A percentile compares a stretch with the other conserved stretches of the same genome.
Conservation (phyloP, 2,113 vertebrate genomes). For the Daboia siamensis region DNA sequence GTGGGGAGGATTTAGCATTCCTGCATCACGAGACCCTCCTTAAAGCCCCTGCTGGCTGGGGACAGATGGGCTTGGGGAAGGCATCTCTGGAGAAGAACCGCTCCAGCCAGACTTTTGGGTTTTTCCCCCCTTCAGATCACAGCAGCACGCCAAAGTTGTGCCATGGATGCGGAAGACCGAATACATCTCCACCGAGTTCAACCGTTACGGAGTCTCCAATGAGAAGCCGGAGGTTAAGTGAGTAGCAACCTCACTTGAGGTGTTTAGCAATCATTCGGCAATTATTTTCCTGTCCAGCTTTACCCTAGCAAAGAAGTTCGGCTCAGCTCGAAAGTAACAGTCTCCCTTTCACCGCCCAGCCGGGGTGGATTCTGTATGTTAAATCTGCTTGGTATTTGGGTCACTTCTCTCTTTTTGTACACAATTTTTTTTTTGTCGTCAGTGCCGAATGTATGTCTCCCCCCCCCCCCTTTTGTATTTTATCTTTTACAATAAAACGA, state of each 20-base stretch:
- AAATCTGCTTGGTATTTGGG: no score
- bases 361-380: no score
- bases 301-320: rapidly evolving
- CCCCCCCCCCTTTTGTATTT: no score
- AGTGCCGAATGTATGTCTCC: no score
- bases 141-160: slow-evolving; percentile 93
- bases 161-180: slow-evolving; percentile 96
- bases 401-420: no score
- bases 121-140: slow-evolving; percentile 70
- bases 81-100: not conserved
- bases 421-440: no score
- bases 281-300: rapidly evolving
- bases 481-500: no score
- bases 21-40: not conserved
- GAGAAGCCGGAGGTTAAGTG: slow-evolving; percentile 97
- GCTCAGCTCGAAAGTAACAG: no score
- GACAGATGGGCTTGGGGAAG: not conserved
- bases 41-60: not conserved
- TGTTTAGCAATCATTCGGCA: not conserved
- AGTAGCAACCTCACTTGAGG: slow-evolving; percentile 33
- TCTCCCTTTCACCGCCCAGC: no score
- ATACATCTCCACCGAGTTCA: slow-evolving; percentile 95
- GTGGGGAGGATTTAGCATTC: not conserved
- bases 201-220: slow-evolving; percentile 90
- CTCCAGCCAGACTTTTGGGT: not conserved